Conservation (phyloP, 2,797 vertebrate genomes). For the Spinus pinus region DNA sequence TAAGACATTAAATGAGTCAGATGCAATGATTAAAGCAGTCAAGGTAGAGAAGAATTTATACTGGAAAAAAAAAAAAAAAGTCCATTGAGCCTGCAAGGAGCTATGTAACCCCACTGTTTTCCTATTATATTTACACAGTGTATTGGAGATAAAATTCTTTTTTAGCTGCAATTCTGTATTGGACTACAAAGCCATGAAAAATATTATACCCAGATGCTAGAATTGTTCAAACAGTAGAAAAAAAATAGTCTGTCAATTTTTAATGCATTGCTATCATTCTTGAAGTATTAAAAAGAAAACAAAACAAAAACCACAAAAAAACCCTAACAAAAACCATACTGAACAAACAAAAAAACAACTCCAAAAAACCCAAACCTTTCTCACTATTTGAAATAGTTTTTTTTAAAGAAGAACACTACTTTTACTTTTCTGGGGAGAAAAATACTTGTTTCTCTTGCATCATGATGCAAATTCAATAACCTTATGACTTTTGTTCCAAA, state of each 20-base stretch:
- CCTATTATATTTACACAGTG: neutral
- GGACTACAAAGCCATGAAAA: neutral
- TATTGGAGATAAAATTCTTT: neutral
- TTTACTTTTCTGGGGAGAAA: neutral
- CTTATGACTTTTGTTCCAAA: neutral
- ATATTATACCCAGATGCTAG: neutral
- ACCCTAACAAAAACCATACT: neutral
- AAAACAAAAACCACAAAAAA: neutral
- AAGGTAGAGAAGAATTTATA: neutral
- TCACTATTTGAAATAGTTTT: neutral
- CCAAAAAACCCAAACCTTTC: accelerated
- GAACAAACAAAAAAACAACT: neutral
- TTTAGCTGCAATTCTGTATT: neutral
- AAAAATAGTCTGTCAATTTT: neutral
- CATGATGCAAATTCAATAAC: neutral
- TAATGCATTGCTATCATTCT: neutral
- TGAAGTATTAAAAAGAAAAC: neutral
- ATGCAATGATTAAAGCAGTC: neutral
- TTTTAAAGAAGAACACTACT: neutral
- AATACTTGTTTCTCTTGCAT: neutral
- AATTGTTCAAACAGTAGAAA: neutral
- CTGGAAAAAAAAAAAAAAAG: accelerated
- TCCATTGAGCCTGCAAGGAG: neutral
- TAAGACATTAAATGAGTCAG: neutral
- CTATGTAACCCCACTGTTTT: neutral